These are phyloP conservation scores for Melitaea cinxia DNA, from an alignment of 1,140 invertebrate genomes.

Conservation along the genomic window DNA sequence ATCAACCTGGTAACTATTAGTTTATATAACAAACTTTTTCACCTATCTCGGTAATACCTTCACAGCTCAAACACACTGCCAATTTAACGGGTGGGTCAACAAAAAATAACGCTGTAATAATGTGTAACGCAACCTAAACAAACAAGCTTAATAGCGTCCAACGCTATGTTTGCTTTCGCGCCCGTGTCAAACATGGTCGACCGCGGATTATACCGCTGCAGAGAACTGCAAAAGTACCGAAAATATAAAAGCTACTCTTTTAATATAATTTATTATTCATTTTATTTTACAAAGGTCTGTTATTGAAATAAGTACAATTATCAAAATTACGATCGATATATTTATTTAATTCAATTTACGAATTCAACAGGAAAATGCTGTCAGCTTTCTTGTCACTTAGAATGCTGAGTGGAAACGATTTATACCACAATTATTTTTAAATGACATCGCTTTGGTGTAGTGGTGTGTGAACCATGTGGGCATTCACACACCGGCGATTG, in stretches of 20 bases:
- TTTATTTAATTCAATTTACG: too few relatives aligned
- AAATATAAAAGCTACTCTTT: constrained; percentile 22
- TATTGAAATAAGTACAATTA: too few relatives aligned
- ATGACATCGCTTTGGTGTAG: too few relatives aligned
- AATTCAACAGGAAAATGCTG: too few relatives aligned
- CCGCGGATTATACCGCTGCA: constrained; percentile 45
- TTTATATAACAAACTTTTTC: constrained; percentile 20
- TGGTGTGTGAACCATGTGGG: too few relatives aligned
- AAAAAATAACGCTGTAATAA: constrained; percentile 54
- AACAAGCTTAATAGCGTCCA: constrained; percentile 55
- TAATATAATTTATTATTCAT: background rate
- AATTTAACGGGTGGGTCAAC: constrained; percentile 45
- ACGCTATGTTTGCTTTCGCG: constrained; percentile 50
- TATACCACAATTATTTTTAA: too few relatives aligned
- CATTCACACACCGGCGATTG: too few relatives aligned
- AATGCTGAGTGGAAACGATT: too few relatives aligned
- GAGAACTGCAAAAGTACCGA: constrained; percentile 17
- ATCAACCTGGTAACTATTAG: constrained; percentile 1
- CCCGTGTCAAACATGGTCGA: constrained; percentile 54
- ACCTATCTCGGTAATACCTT: constrained; percentile 26
- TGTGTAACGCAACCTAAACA: constrained; percentile 60
- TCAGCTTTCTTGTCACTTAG: too few relatives aligned
- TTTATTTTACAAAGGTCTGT: too few relatives aligned
- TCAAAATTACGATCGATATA: too few relatives aligned
- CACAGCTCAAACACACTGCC: constrained; percentile 24